These are phyloP conservation scores for Trypoxylus dichotomus DNA, from an alignment of 1,140 invertebrate species.

Conservation along the genomic window DNA sequence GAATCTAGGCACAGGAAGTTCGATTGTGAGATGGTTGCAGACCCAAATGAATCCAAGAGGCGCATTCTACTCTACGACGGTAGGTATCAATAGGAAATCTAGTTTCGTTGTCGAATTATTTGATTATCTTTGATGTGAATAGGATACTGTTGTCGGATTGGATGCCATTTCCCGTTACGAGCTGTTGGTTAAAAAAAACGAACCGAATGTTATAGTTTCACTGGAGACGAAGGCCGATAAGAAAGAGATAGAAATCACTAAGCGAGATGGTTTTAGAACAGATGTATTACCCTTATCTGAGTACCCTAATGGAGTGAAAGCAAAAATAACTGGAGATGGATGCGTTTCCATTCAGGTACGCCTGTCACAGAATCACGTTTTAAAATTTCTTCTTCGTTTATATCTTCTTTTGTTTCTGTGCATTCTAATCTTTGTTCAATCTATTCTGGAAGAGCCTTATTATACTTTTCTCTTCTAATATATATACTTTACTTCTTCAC, in stretches of 20 bases:
- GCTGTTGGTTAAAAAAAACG: constrained; percentile 36
- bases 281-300: constrained; percentile 47
- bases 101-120: constrained; percentile 42
- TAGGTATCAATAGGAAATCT: constrained; percentile 17
- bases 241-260: constrained; percentile 36
- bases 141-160: constrained; percentile 66
- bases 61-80: constrained; percentile 66
- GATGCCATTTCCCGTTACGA: constrained; percentile 63
- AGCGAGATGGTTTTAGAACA: constrained; percentile 40
- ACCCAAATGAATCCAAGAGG: constrained; percentile 68
- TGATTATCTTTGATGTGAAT: constrained; percentile 46
- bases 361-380: no score
- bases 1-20: constrained; percentile 60
- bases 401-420: no score
- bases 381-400: no score
- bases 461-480: no score
- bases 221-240: constrained; percentile 34
- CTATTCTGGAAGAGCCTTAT: no score
- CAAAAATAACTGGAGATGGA: constrained; percentile 60
- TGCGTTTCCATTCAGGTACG: constrained; percentile 63
- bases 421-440: no score
- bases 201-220: constrained; percentile 39
- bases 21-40: constrained; percentile 66
- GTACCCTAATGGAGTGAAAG: constrained; percentile 55
- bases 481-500: no score